Base-by-base conservation (phyloP, 2,797 vertebrate genomes). In the Onychomys leucogaster region DNA sequence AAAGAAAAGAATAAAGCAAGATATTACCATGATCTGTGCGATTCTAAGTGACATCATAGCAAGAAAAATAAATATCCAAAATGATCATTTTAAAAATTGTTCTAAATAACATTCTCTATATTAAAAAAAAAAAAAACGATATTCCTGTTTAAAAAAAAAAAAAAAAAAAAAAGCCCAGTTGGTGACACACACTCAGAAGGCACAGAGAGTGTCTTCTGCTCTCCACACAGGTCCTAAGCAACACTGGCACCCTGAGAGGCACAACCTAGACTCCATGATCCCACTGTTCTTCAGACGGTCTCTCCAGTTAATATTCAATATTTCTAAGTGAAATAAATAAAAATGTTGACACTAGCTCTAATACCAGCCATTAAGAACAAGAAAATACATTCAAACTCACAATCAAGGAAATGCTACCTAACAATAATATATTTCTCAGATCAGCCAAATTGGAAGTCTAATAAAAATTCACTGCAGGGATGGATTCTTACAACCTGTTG, bases 51-150 rank as follows among this genome's bases (percentile, higher is more conserved):
- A 25, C 25, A 88, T 27, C 46, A 76, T 77, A 67, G 73, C n/a
- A 90, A 93, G 32, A 82, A 93, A 92, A 92, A 93, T 32, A 94
- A 87, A 80, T 41, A 81, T 34, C 21, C 34, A 95, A 84, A 76
- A 23, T 55, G 61, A 63, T 10, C 29, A 52, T 61, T 71, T 65
- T 73, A 52, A n/a, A 77, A 77, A 57, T 29, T 78, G 34, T 52
- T 78, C 73, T 83, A 76, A 63, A 75, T 34, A 67, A 52, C 69
- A 49, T 61, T 69, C 52, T 92, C 63, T 95, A 55, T 78, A 46
- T 65, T 73, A 93, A 94, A 19, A 19, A 57, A 46, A 73, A 52
- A 11, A 95, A 84, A 0, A 77, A n/a, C n/a, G 69, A 19, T 61
- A 55, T 61, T 43, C 61, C 41, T 77, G n/a, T 10, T n/a, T n/a